Evolutionary conservation across 2,113 vertebrate genomes (phyloP).

Genomic region (Siniperca knerii): DNA sequence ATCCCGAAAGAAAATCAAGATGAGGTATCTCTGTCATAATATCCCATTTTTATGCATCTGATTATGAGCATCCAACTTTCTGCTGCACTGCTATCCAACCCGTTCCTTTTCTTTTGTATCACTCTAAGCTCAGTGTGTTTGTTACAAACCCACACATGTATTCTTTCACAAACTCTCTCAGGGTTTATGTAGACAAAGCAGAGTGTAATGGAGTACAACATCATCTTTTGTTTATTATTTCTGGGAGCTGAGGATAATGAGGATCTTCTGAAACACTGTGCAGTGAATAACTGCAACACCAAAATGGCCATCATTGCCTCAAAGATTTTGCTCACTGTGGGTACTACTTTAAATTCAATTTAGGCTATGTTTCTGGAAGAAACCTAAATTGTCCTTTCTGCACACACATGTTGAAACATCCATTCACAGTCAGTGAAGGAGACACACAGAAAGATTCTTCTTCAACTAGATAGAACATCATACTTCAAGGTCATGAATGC

Average conservation of each 20-base stretch:
- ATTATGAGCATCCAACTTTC: constrained; percentile 1
- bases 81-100: background rate
- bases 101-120: background rate
- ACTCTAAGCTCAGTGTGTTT: background rate
- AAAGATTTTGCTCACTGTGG: background rate
- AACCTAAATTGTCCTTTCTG: background rate
- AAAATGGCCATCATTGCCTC: background rate
- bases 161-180: constrained; percentile 8
- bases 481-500: background rate
- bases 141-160: constrained; percentile 3
- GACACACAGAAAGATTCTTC: background rate
- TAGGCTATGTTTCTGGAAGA: background rate
- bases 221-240: constrained; percentile 39
- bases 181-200: constrained; percentile 24
- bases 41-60: constrained; percentile 11
- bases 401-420: background rate
- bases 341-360: constrained; percentile 5
- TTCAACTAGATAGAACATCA: background rate
- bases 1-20: background rate
- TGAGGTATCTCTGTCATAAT: background rate
- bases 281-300: background rate
- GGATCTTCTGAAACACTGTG: constrained; percentile 19
- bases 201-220: constrained; percentile 44
- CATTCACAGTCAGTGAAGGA: background rate
- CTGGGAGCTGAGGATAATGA: constrained; percentile 37